Evolutionary conservation across 2,113 vertebrate species (phyloP), one percentile per base, ranked within the genome.

Genomic region (Brachionichthys hirsutus): DNA sequence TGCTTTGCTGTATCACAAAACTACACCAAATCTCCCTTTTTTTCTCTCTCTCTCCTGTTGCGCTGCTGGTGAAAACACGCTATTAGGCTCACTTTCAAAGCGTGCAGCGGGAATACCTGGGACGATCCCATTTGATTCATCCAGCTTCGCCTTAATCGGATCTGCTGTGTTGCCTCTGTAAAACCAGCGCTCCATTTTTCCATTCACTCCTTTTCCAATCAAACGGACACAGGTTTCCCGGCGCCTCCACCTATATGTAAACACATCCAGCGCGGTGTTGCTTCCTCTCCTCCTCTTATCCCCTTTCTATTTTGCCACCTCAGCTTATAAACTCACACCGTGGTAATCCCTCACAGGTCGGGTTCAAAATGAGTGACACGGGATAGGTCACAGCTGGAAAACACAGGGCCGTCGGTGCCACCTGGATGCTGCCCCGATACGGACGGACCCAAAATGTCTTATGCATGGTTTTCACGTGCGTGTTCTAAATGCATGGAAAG

Each of bases 351-450:
- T 87, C 83, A 81, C 80, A 85, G 79, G 77, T 78, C 70, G 72
- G 83, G 84, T 83, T 77, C 80, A 30, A 85, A 82, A 83, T 82
- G 73, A 87, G 82, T 77, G 85, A 82, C 84, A 77, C 77, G 61
- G 78, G 74, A 68, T 58, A 70, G 75, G 82, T 84, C 75, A 57
- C 78, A 62, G 74, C 80, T 66, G 73, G 77, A 84, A 73, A 69
- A 67, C 17, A 40, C 50, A 64, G 36, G 6, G 3, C 12, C 16
- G 17, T 48, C 59, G 15, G 46, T 53, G 76, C 79, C 62, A 72
- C 34, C 41, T 2, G 60, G 66, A 74, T 81, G 73, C 59, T 71
- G 66, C 72, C 72, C 66, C 81, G 62, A 48, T 75, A 70, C 59
- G 71, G 65, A n/a, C n/a, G n/a, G 22, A 78, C 69, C 64, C 3